Percentiles rank a stretch among this genome's conserved stretches.
phyloP scores from a whole-genome alignment of 2,113 vertebrate genomes.

The Bagarius yarrelli region DNA sequence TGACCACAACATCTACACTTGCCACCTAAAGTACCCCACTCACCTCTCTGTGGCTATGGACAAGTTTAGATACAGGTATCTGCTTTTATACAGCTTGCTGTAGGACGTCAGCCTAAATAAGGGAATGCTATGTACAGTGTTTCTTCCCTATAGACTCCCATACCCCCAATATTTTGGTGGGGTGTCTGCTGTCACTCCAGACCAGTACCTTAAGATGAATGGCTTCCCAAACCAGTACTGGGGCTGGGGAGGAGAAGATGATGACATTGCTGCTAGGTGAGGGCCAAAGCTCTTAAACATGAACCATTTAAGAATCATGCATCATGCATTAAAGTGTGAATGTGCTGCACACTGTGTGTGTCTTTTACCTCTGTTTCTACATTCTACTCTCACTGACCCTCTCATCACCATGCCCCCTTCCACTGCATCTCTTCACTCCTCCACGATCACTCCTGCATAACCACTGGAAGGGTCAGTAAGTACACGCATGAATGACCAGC shows the following conservation, averaged over 20 bases:
- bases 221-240: constrained; percentile 95
- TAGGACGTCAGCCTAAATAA: background rate
- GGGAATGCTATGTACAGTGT: background rate
- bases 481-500: constrained; percentile 35
- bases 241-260: constrained; percentile 95
- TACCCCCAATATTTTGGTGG: constrained; percentile 92
- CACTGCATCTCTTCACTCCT: constrained; percentile 34
- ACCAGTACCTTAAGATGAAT: constrained; percentile 95
- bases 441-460: constrained; percentile 36
- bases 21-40: constrained; percentile 85
- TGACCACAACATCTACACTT: constrained; percentile 92
- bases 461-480: constrained; percentile 53
- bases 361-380: constrained; percentile 35
- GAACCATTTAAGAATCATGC: constrained; percentile 20
- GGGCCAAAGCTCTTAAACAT: constrained; percentile 11
- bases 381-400: constrained; percentile 38
- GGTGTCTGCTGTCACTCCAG: constrained; percentile 88
- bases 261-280: constrained; percentile 90
- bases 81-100: background rate
- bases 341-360: constrained; percentile 27
- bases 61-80: constrained; percentile 91
- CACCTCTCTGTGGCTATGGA: constrained; percentile 95
- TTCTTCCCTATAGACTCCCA: constrained; percentile 75
- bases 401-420: constrained; percentile 39
- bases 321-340: constrained; percentile 27